Evolutionary conservation across 1,140 invertebrate genomes (phyloP).

Genomic region (Bombus haemorrhoidalis): DNA sequence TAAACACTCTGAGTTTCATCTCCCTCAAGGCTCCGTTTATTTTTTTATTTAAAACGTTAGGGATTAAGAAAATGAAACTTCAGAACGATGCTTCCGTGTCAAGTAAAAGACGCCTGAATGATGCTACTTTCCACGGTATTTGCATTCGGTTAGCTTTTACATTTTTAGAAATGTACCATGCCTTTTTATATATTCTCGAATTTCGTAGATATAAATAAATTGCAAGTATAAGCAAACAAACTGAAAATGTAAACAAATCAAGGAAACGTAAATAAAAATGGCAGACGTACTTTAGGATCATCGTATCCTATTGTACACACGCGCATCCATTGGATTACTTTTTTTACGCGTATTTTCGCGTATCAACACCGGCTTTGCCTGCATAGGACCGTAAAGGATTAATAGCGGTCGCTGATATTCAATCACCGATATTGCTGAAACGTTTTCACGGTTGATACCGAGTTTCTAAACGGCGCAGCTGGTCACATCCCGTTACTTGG

Average conservation of each 20-base stretch:
- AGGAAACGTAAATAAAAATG: not conserved
- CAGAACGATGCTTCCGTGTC: not conserved
- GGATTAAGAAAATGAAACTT: not conserved
- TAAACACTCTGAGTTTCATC: not conserved
- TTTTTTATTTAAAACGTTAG: not conserved
- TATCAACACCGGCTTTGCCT: not conserved
- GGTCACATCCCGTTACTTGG: not conserved
- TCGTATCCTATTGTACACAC: not conserved
- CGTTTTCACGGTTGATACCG: conserved; percentile 1
- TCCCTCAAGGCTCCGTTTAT: not conserved
- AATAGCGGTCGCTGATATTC: not conserved
- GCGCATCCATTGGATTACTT: too few species aligned
- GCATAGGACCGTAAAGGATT: not conserved
- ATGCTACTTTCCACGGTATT: not conserved
- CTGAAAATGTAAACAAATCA: not conserved
- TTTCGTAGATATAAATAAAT: not conserved
- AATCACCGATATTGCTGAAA: not conserved
- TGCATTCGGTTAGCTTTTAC: not conserved
- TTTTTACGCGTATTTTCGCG: not conserved
- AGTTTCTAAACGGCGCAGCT: not conserved
- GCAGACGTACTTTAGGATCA: not conserved
- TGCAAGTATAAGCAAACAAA: not conserved
- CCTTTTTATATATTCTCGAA: not conserved
- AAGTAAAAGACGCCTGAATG: not conserved
- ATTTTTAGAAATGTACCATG: not conserved